phyloP scores from a whole-genome alignment of 1,140 invertebrate genomes.

The Antheraea pernyi region DNA sequence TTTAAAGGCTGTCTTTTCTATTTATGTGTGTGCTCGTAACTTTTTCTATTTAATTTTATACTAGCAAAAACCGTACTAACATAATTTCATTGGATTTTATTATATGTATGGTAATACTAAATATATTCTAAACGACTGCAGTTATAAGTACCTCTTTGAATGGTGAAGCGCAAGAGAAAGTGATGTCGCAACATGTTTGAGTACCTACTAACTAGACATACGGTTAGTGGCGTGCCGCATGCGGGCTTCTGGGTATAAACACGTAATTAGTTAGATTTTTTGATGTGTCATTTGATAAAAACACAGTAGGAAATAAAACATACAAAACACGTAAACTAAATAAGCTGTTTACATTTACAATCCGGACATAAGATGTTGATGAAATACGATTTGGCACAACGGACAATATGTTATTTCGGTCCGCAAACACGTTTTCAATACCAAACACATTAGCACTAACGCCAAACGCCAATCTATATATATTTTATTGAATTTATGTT shows the following conservation, averaged over 20 bases:
- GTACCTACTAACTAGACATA: constrained; percentile 26
- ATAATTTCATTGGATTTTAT: too few relatives aligned
- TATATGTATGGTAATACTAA: neutral
- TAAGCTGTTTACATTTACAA: neutral
- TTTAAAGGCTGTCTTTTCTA: too few relatives aligned
- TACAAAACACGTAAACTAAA: neutral
- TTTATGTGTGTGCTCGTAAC: too few relatives aligned
- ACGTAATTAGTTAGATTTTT: neutral
- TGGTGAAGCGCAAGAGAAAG: constrained; percentile 43
- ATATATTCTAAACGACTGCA: neutral
- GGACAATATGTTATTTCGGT: constrained; percentile 13
- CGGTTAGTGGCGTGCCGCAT: constrained; percentile 33
- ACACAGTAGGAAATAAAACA: neutral
- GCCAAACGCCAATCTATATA: neutral
- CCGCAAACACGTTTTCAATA: constrained; percentile 2
- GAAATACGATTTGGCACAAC: constrained; percentile 1
- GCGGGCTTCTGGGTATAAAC: constrained; percentile 21
- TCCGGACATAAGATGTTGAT: neutral
- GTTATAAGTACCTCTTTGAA: neutral
- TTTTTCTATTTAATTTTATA: too few relatives aligned
- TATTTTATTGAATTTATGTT: constrained; percentile 10
- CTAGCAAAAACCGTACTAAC: too few relatives aligned
- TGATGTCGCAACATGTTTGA: constrained; percentile 54
- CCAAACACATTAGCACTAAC: constrained; percentile 6
- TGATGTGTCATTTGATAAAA: constrained; percentile 2